Percentiles rank a stretch among this genome's conserved stretches.
These are phyloP conservation scores for Diplodus puntazzo DNA, from an alignment of 2,797 vertebrate species.

Conservation along the genomic window DNA sequence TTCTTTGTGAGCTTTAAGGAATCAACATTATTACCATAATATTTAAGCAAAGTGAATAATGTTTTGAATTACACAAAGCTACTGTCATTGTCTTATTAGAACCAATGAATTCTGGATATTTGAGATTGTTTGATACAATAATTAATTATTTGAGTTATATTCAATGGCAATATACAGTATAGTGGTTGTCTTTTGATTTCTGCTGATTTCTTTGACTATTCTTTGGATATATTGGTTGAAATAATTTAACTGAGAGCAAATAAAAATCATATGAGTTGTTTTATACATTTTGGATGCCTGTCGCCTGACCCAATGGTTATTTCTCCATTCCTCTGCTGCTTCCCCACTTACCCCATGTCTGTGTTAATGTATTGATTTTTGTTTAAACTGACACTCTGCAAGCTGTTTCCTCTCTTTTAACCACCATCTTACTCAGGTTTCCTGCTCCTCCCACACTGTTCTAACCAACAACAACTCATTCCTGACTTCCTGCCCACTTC, in stretches of 20 bases:
- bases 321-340: background rate
- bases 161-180: slow-evolving; percentile 82
- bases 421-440: background rate
- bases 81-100: slow-evolving; percentile 81
- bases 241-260: slow-evolving; percentile 82
- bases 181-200: slow-evolving; percentile 79
- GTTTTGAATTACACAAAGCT: slow-evolving; percentile 78
- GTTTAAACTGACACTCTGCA: too few relatives aligned
- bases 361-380: background rate
- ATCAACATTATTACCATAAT: slow-evolving; percentile 71
- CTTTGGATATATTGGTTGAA: slow-evolving; percentile 80
- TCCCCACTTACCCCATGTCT: background rate
- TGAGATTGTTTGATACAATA: slow-evolving; percentile 81
- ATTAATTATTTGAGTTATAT: slow-evolving; percentile 78
- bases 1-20: slow-evolving; percentile 83
- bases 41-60: slow-evolving; percentile 82
- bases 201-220: slow-evolving; percentile 74
- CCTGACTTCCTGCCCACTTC: background rate
- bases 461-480: background rate
- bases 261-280: slow-evolving; percentile 80
- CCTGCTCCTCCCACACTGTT: background rate
- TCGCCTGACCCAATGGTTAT: slow-evolving; percentile 9
- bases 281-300: slow-evolving; percentile 65
- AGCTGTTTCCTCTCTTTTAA: background rate
- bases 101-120: slow-evolving; percentile 82